Evolutionary conservation across 2,113 vertebrate species (phyloP), one percentile per base, ranked within the genome.

Genomic region (Dendrocopos noguchii): DNA sequence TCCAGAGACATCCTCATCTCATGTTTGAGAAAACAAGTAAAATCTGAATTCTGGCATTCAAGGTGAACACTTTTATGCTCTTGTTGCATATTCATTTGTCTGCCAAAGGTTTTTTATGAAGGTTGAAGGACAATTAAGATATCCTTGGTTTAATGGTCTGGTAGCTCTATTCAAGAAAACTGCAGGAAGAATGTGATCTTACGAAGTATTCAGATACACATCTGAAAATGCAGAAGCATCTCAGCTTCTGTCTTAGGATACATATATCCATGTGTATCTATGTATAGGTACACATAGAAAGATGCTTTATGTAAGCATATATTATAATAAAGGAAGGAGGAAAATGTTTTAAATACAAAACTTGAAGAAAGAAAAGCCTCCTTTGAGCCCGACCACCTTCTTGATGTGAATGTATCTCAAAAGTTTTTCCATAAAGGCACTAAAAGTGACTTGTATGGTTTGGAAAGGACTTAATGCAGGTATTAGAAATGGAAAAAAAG

Each of bases 1-100:
- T 95, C 95, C 64, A 66, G 97, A 96, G 96, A 95, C 87, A 84
- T 92, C 82, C 85, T 96, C 73, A 70, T 82, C 53, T 89, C 79
- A 20, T 78, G 36, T 96, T 90, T 94, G 63, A 96, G 93, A 82
- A 86, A 96, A 96, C 92, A 91, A 93, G 87, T 74, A 83, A 94
- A 87, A 82, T 71, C 74, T 90, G 85, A 92, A 91, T 91, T 88
- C 61, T 84, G 70, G 63, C 52, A 3, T 86, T 94, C 5, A 17
- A 73, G 56, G 63, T 74, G 21, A 92, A 95, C 73, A 79, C 15
- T 67, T 52, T 85, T 13, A n/a, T 60, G 17, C 81, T 97, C 68
- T 56, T 71, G 15, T 44, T 72, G 9, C 52, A 44, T 78, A 50
- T 39, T 20, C 67, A 18, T 56, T 77, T 68, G 92, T 88, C 55